phyloP scores from a whole-genome alignment of 2,888 invertebrate genomes.

The Andrena bucephala region DNA sequence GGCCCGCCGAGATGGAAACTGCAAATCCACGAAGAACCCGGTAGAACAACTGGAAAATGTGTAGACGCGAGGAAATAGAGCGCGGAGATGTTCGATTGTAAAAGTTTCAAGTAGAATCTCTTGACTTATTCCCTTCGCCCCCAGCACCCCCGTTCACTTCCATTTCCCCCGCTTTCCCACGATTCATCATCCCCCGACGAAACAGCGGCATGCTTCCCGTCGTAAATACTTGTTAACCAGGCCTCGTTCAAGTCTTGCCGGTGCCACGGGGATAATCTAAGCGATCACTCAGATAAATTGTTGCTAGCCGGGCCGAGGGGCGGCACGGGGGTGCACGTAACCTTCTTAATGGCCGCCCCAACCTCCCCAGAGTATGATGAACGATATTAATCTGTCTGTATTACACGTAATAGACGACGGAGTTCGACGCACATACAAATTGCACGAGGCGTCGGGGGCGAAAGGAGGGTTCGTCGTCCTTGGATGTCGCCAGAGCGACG shows the following conservation, averaged over 20 bases:
- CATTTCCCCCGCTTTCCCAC: not conserved
- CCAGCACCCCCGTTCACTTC: not conserved
- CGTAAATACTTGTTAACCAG: constrained; percentile 22
- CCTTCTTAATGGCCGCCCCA: constrained; percentile 38
- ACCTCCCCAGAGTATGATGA: constrained; percentile 12
- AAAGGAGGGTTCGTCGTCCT: not conserved
- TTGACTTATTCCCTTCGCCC: not conserved
- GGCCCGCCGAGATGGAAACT: too few species aligned
- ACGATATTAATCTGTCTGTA: constrained; percentile 36
- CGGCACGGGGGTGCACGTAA: not conserved
- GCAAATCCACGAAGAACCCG: too few species aligned
- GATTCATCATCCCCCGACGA: not conserved
- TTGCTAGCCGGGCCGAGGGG: not conserved
- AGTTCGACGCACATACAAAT: constrained; percentile 18
- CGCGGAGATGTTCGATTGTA: too few species aligned
- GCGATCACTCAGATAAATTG: constrained; percentile 40
- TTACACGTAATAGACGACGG: constrained; percentile 25
- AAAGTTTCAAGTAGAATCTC: not conserved
- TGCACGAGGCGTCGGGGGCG: too few species aligned
- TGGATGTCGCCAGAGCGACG: not conserved
- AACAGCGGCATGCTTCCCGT: not conserved
- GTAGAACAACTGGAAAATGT: too few species aligned
- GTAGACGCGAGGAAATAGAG: not conserved
- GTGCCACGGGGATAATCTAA: constrained; percentile 24
- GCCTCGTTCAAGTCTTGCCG: not conserved